These are phyloP conservation scores for Pachycephus smyrnensis DNA, from an alignment of 2,888 invertebrate genomes.

Conservation along the genomic window DNA sequence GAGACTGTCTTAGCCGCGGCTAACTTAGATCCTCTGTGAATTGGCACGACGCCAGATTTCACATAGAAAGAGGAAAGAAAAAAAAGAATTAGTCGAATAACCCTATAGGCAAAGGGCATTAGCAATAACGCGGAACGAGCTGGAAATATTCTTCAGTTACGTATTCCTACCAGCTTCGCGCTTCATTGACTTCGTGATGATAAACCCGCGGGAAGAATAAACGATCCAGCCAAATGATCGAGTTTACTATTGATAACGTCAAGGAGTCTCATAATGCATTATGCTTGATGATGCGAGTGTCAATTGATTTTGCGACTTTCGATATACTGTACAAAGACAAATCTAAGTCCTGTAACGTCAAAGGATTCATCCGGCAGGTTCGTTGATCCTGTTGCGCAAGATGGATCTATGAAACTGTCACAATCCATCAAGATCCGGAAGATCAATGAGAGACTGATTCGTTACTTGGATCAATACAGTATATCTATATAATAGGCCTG, in stretches of 20 bases:
- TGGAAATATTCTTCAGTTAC: no score
- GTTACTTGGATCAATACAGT: background rate
- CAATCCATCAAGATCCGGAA: background rate
- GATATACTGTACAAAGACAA: no score
- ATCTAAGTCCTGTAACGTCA: no score
- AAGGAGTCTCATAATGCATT: no score
- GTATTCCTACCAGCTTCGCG: background rate
- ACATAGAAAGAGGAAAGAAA: slow-evolving; percentile 14
- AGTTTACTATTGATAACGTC: background rate
- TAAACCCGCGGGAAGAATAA: background rate
- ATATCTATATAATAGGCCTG: background rate
- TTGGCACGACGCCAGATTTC: slow-evolving; percentile 33
- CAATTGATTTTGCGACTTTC: no score
- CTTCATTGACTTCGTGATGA: slow-evolving; percentile 3
- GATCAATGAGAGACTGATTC: background rate
- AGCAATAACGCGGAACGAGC: no score
- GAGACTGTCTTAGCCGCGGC: background rate
- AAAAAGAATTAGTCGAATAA: slow-evolving; percentile 24
- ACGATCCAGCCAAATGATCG: slow-evolving; percentile 22
- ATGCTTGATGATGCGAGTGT: no score
- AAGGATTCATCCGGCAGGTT: background rate
- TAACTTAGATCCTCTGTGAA: background rate
- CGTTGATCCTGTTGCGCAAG: background rate
- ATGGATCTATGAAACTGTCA: background rate
- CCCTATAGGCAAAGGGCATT: no score